Conservation (phyloP, 2,797 vertebrate species). For the Aeoliscus strigatus region DNA sequence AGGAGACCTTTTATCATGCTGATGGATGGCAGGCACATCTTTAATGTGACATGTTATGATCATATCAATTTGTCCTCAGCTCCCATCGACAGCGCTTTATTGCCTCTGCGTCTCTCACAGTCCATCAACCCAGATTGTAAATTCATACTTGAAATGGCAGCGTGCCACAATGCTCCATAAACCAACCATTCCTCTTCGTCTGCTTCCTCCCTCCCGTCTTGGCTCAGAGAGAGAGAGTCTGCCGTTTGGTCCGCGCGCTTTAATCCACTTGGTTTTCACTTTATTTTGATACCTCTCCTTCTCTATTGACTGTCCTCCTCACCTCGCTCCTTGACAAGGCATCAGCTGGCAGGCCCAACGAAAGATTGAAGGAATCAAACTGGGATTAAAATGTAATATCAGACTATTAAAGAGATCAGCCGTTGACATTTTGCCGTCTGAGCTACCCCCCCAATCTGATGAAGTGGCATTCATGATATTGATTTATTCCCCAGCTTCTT, state of each 20-base stretch:
- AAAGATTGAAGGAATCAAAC: constrained; percentile 63
- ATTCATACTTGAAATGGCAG: constrained; percentile 52
- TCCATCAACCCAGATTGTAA: constrained; percentile 55
- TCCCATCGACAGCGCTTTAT: constrained; percentile 68
- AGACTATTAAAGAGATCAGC: constrained; percentile 77
- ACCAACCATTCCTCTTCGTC: constrained; percentile 38
- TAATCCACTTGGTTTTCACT: constrained; percentile 30
- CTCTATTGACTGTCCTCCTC: constrained; percentile 9
- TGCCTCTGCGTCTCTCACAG: constrained; percentile 58
- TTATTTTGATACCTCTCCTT: too few relatives aligned
- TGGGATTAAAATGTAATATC: constrained; percentile 76
- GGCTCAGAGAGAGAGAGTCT: too few relatives aligned
- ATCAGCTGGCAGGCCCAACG: constrained; percentile 30
- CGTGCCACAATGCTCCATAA: constrained; percentile 45
- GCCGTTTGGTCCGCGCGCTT: not conserved
- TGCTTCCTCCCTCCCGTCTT: not conserved
- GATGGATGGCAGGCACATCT: constrained; percentile 68
- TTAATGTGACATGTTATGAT: constrained; percentile 74
- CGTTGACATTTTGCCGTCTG: constrained; percentile 67
- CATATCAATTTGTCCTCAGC: constrained; percentile 72
- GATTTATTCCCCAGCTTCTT: constrained; percentile 54
- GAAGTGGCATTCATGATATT: constrained; percentile 59
- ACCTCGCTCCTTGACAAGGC: constrained; percentile 30
- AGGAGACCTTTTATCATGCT: constrained; percentile 68
- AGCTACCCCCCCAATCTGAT: constrained; percentile 56